phyloP scores from a whole-genome alignment of 1,140 invertebrate genomes.

The Drosophila willistoni region DNA sequence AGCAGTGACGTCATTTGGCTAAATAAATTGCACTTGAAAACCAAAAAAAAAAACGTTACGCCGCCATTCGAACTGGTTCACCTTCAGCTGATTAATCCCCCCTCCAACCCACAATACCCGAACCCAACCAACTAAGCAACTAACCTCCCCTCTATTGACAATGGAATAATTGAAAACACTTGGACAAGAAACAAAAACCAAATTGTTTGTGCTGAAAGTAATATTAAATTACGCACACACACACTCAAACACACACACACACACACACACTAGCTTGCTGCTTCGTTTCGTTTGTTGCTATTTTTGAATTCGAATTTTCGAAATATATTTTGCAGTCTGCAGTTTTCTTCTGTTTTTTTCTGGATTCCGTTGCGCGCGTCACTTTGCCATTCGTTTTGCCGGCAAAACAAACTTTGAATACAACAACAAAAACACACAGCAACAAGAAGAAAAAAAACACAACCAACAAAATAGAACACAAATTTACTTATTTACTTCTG shows the following conservation, averaged over 20 bases:
- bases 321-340: constrained; percentile 13
- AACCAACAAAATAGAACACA: neutral
- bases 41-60: constrained; percentile 3
- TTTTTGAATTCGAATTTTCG: constrained; percentile 4
- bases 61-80: constrained; percentile 6
- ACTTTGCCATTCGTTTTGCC: constrained; percentile 6
- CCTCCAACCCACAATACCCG: neutral
- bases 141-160: neutral
- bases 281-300: constrained; percentile 1
- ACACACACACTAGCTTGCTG: neutral
- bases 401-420: neutral
- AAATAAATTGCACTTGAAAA: constrained; percentile 8
- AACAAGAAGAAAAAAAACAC: neutral
- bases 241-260: neutral
- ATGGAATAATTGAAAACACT: constrained; percentile 9
- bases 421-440: neutral
- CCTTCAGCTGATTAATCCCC: constrained; percentile 3
- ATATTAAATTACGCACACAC: constrained; percentile 7
- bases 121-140: neutral
- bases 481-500: neutral
- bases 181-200: constrained; percentile 14
- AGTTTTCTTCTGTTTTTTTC: neutral
- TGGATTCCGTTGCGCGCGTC: constrained; percentile 2
- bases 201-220: constrained; percentile 2
- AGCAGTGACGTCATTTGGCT: neutral